Conservation (phyloP, 2,888 invertebrate species). For the Philonicus albiceps region DNA sequence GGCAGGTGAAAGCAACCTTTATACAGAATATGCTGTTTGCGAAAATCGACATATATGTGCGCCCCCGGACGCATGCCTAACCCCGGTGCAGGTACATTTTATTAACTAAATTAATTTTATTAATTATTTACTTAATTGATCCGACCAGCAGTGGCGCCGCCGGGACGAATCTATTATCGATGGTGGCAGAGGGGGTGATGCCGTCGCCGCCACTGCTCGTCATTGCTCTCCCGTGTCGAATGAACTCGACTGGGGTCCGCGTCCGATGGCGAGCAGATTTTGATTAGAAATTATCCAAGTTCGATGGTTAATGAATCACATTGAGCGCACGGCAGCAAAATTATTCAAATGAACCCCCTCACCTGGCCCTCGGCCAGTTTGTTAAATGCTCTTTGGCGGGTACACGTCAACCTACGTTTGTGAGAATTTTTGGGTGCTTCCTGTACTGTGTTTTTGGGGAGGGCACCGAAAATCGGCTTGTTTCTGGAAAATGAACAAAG, state of each 20-base stretch:
- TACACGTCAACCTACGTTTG: neutral
- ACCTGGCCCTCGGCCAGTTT: neutral
- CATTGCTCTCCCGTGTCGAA: neutral
- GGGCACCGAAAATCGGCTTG: neutral
- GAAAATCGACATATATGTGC: neutral
- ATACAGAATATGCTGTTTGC: neutral
- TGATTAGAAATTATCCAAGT: slow-evolving; percentile 33
- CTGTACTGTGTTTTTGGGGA: neutral
- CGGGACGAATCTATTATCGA: slow-evolving; percentile 37
- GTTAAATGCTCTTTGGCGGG: neutral
- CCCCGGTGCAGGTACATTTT: slow-evolving; percentile 14
- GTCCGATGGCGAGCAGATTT: neutral
- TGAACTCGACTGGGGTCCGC: neutral
- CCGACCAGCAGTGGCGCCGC: slow-evolving; percentile 25
- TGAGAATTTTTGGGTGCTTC: neutral
- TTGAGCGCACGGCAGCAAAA: slow-evolving; percentile 1
- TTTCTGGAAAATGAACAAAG: neutral
- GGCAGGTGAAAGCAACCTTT: neutral
- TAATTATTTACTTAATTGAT: slow-evolving; percentile 42
- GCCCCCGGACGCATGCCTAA: slow-evolving; percentile 2
- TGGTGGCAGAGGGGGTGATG: neutral
- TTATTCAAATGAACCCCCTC: neutral
- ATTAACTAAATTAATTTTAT: slow-evolving; percentile 41
- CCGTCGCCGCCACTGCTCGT: neutral
- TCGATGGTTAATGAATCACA: slow-evolving; percentile 28